Evolutionary conservation across 2,888 invertebrate genomes (phyloP), one percentile per base, ranked within the genome.

Genomic region (Tetropium fuscum): DNA sequence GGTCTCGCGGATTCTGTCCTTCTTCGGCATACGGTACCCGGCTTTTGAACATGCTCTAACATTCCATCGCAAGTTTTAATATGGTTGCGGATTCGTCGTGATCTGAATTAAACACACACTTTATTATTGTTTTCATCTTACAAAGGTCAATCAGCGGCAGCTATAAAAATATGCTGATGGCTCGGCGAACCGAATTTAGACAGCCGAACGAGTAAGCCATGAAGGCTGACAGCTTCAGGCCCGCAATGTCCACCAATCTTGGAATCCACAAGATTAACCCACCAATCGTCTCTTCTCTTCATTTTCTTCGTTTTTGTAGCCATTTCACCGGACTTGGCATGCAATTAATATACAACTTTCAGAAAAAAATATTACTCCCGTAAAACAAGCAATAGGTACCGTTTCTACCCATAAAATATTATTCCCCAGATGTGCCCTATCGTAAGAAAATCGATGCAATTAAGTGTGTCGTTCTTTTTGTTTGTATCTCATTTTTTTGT

Each of bases 61-160:
- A 76, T 75, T 73, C 74, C 74, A 67, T 66, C 57, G 72, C 68
- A 63, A 68, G 69, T 73, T 75, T 74, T 74, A 75, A 74, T 75
- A 74, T 74, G 74, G 73, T 71, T 63, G 70, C 64, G 65, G 63
- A 66, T 66, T 68, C 66, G 58, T 61, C 69, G 69, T 70, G 69
- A 66, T 70, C 69, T 61, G 69, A 70, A 70, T 70, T 54, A 53
- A 63, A 66, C 58, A 64, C 60, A 32, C 57, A 44, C 47, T 55
- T 60, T 58, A 57, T 68, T 68, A 64, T 68, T 65, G 59, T 63
- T 58, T 55, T 55, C 57, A 61, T 60, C 61, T 60, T 44, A 57
- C 59, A 61, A 60, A 63, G 64, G 63, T 64, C 63, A 65, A 59
- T 64, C 66, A 64, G 61, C 67, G 57, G 51, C 57, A 20, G 59